Percentiles rank a stretch among this genome's conserved stretches.
Evolutionary conservation across 2,888 invertebrate species (phyloP).

Genomic region (Notodonta dromedarius): DNA sequence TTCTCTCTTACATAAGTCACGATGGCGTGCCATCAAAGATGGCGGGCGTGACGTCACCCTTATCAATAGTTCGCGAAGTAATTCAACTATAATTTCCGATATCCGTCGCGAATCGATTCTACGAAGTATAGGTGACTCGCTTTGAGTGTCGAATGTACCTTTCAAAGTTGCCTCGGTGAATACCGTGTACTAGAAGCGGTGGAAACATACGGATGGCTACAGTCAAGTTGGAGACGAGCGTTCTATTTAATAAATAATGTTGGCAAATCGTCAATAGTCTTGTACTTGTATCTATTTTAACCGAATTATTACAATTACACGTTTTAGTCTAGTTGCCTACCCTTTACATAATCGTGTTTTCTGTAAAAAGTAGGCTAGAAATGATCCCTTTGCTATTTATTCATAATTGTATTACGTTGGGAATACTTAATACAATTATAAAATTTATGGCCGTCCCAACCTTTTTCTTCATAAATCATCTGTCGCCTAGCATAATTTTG

Average conservation of each 20-base stretch:
- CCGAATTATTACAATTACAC: too few relatives aligned
- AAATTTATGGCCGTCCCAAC: too few relatives aligned
- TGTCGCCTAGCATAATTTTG: too few relatives aligned
- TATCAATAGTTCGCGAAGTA: constrained; percentile 46
- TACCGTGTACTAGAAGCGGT: constrained; percentile 18
- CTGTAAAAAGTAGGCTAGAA: too few relatives aligned
- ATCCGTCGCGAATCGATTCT: constrained; percentile 45
- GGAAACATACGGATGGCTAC: constrained; percentile 25
- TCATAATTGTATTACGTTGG: too few relatives aligned
- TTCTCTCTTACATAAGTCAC: not conserved
- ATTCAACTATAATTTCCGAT: constrained; percentile 49
- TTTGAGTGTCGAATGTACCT: constrained; percentile 43
- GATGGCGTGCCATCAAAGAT: not conserved
- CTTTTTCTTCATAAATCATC: too few relatives aligned
- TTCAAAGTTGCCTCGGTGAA: constrained; percentile 38
- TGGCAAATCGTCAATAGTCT: too few relatives aligned
- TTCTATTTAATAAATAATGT: constrained; percentile 2
- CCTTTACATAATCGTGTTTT: too few relatives aligned
- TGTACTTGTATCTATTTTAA: too few relatives aligned
- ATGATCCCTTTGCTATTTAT: too few relatives aligned
- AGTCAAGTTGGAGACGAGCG: not conserved
- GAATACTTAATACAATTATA: too few relatives aligned
- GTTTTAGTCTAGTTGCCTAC: too few relatives aligned
- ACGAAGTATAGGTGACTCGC: constrained; percentile 30
- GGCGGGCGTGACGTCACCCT: constrained; percentile 36